These are phyloP conservation scores for Hydractinia echinata DNA, from an alignment of 30 jellyfish, hydroid and myxozoan genomes.

Conservation along the genomic window DNA sequence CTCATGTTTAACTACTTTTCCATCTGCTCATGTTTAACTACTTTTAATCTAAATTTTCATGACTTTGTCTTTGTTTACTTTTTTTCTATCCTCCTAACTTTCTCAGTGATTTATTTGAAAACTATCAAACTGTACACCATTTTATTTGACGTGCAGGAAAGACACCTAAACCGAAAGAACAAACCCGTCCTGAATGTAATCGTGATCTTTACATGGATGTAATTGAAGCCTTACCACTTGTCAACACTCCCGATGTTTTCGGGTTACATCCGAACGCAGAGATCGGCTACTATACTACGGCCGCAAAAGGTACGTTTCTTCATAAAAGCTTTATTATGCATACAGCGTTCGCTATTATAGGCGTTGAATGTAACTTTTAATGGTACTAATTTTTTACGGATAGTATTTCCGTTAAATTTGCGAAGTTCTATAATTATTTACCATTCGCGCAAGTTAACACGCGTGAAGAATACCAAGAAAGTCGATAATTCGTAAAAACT, in stretches of 20 bases:
- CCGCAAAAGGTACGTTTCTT: constrained; percentile 58
- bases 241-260: constrained; percentile 84
- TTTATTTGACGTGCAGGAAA: constrained; percentile 10
- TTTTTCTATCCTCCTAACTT: too few relatives aligned
- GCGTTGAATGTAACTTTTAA: neutral
- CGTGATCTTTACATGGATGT: constrained; percentile 84
- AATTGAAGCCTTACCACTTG: constrained; percentile 73
- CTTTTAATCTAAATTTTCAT: too few relatives aligned
- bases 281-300: constrained; percentile 89
- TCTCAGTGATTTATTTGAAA: too few relatives aligned
- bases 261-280: constrained; percentile 97
- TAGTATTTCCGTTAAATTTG: neutral
- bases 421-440: too few relatives aligned
- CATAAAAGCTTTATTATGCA: too few relatives aligned
- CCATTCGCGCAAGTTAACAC: too few relatives aligned
- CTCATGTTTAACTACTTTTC: too few relatives aligned
- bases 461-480: too few relatives aligned
- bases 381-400: neutral
- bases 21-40: too few relatives aligned
- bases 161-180: constrained; percentile 49
- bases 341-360: neutral
- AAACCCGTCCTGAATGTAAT: constrained; percentile 74
- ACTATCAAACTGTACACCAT: too few relatives aligned
- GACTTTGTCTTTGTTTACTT: too few relatives aligned
- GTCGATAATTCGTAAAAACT: too few relatives aligned